Evolutionary conservation across 1,140 invertebrate species (phyloP), one percentile per base, ranked within the genome.

Genomic region (Liolophura sinensis): DNA sequence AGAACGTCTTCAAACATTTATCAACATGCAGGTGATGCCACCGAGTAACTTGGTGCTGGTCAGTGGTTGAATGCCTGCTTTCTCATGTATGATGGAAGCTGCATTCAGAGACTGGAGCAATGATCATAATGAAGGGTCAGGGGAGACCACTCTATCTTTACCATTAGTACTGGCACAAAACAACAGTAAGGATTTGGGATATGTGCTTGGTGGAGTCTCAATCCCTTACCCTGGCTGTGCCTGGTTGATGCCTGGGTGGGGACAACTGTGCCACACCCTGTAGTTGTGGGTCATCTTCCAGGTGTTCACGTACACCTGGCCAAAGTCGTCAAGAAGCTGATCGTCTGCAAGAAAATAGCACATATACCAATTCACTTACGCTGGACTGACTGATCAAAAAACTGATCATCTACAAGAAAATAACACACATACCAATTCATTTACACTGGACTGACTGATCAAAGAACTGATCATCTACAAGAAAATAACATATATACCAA

Each of bases 281-380:
- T 94, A 98, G 81, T 95, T 95, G 75, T 94, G 90, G 1, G 95
- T 97, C 14, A 88, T 85, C 82, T 92, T 92, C 89, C 94, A 97
- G 24, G 93, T 91, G 11, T 86, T 79, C 73, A 98, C 87, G 85
- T 96, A 99, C 68, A 88, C 87, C 14, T 88, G 81, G 84, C 97
- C 97, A 82, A 95, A 99, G 72, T 95, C 91, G 75, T 97, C 95
- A 47, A 91, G 86, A 78, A 78, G 63, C 58, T 81, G 82, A 12
- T 69, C 65, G 73, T 83, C 81, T 81, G 59, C 68, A 73, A 69
- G 14, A 52, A 52, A 49, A 56, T n/a, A n/a, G n/a, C n/a, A 9
- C 31, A 40, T 40, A 5, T 40, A 40, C 31, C 31, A n/a, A n/a
- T n/a, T n/a, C n/a, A 9, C 9, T 40, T 40, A 40, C 31, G 9